Evolutionary conservation across 2,113 vertebrate species (phyloP).

Genomic region (Nymphicus hollandicus): DNA sequence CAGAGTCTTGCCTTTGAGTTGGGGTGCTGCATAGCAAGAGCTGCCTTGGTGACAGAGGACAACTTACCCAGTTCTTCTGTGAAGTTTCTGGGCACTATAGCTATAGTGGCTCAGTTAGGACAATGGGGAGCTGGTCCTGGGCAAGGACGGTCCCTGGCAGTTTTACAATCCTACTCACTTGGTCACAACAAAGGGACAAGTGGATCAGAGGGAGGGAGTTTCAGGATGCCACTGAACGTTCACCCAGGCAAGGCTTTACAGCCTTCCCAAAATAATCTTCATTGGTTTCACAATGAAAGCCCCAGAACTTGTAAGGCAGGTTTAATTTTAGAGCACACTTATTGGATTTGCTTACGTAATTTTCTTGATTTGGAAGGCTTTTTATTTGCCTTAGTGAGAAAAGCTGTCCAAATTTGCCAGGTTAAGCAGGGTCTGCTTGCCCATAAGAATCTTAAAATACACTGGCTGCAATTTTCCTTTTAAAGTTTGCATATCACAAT

Average conservation of each 20-base stretch:
- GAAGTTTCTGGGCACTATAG: background rate
- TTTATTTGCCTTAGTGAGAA: slow-evolving; percentile 34
- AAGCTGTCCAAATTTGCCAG: slow-evolving; percentile 55
- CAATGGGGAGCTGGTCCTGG: background rate
- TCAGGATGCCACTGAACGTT: background rate
- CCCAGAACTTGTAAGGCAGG: background rate
- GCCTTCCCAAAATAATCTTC: background rate
- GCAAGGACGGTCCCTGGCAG: background rate
- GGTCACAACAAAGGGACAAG: background rate
- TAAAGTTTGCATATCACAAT: slow-evolving; percentile 34
- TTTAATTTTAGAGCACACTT: slow-evolving; percentile 58
- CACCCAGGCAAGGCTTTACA: background rate
- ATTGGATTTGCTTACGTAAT: slow-evolving; percentile 63
- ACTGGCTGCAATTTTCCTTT: background rate
- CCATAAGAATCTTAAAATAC: slow-evolving; percentile 34
- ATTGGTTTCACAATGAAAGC: background rate
- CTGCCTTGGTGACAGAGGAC: background rate
- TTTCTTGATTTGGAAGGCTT: slow-evolving; percentile 53
- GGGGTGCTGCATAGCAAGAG: background rate
- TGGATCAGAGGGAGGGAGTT: background rate
- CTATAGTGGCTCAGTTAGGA: background rate
- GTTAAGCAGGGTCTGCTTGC: slow-evolving; percentile 12
- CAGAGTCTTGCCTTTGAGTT: background rate
- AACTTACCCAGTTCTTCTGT: background rate
- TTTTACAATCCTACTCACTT: background rate